These are phyloP conservation scores for Enoplosus armatus DNA, from an alignment of 2,797 vertebrate genomes.

Conservation along the genomic window DNA sequence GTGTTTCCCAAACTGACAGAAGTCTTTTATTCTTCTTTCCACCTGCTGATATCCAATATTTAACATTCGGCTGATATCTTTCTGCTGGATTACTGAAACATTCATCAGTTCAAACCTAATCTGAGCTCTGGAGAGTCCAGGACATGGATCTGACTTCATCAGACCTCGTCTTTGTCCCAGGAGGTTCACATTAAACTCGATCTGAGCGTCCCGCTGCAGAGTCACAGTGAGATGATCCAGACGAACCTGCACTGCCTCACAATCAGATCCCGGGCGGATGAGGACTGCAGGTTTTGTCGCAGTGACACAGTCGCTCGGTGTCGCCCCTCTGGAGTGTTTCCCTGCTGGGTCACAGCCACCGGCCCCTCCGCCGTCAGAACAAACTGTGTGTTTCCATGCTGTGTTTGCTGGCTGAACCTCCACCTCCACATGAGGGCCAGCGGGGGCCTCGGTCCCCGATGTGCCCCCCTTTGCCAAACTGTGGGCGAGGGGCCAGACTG, in stretches of 20 bases:
- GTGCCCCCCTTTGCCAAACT: slow-evolving; percentile 56
- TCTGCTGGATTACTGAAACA: background rate
- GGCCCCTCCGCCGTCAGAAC: background rate
- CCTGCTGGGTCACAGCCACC: slow-evolving; percentile 13
- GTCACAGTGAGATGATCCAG: background rate
- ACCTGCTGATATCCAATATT: background rate
- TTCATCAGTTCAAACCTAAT: background rate
- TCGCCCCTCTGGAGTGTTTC: slow-evolving; percentile 10
- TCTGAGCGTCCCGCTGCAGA: background rate
- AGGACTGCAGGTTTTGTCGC: background rate
- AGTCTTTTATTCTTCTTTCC: background rate
- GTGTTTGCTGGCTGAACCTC: slow-evolving; percentile 52
- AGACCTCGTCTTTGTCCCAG: background rate
- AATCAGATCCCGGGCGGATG: background rate
- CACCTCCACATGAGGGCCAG: slow-evolving; percentile 40
- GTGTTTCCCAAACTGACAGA: background rate
- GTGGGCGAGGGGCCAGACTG: slow-evolving; percentile 67
- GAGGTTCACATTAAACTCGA: background rate
- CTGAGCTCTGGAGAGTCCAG: background rate
- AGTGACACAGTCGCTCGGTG: background rate
- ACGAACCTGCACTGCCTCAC: background rate
- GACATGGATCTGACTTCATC: background rate
- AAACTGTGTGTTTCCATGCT: slow-evolving; percentile 9
- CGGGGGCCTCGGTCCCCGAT: slow-evolving; percentile 17
- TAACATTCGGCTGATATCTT: background rate